Evolutionary conservation across 2,113 vertebrate species (phyloP).

Genomic region (Actinemys pallida): DNA sequence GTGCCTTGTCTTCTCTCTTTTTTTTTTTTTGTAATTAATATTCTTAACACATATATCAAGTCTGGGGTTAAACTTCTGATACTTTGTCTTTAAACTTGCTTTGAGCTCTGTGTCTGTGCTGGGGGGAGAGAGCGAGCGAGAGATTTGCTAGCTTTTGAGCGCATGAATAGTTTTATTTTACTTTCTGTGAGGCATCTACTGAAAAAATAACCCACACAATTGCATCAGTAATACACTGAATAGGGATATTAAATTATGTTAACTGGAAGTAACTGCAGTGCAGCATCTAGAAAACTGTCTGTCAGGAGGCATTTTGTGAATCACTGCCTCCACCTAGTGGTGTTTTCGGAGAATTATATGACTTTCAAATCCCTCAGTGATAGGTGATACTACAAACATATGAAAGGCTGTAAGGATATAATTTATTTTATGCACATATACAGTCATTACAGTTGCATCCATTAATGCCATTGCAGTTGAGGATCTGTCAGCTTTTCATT

Average conservation of each 20-base stretch:
- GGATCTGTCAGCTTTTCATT: constrained; percentile 42
- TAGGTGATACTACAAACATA: rapidly evolving
- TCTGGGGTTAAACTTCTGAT: neutral
- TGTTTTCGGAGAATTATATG: constrained; percentile 21
- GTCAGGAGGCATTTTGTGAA: constrained; percentile 50
- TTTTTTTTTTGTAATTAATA: neutral
- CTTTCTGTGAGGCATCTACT: neutral
- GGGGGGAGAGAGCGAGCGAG: neutral
- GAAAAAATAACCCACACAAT: neutral
- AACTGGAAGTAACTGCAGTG: neutral
- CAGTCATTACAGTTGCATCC: constrained; percentile 3
- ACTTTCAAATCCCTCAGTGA: neutral
- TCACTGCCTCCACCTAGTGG: constrained; percentile 86
- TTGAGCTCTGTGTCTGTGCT: neutral
- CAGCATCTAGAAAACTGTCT: neutral
- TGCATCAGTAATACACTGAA: neutral
- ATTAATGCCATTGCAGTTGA: constrained; percentile 29
- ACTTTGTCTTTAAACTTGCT: constrained; percentile 2
- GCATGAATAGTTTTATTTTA: constrained; percentile 29
- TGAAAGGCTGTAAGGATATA: neutral
- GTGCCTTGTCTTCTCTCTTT: neutral
- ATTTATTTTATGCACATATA: neutral
- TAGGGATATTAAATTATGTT: neutral
- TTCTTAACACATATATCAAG: neutral
- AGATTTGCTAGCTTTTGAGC: neutral